Percentiles rank a stretch among this genome's conserved stretches.
These are phyloP conservation scores for Macrocentrus cingulum DNA, from an alignment of 1,140 invertebrate genomes.

Conservation along the genomic window DNA sequence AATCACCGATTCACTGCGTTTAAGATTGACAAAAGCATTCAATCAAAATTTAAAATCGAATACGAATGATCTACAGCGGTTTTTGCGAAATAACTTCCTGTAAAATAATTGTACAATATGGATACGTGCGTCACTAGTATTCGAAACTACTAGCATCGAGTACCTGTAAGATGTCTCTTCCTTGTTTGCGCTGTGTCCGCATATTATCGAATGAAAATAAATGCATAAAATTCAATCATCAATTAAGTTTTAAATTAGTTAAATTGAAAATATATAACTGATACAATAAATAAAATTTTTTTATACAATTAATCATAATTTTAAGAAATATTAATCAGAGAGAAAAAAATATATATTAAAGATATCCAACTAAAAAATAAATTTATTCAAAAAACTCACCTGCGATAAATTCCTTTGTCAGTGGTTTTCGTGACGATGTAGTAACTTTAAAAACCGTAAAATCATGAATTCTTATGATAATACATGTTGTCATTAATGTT, in stretches of 20 bases:
- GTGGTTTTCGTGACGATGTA: constrained; percentile 69
- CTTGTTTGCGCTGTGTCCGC: constrained; percentile 51
- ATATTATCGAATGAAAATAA: constrained; percentile 40
- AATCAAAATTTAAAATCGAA: too few relatives aligned
- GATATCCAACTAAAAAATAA: neutral
- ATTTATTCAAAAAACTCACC: constrained; percentile 63
- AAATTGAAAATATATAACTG: constrained; percentile 34
- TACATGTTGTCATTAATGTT: constrained; percentile 90
- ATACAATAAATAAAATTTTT: constrained; percentile 22
- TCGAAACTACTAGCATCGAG: constrained; percentile 28
- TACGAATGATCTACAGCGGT: too few relatives aligned
- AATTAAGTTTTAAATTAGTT: constrained; percentile 13
- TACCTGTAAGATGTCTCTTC: constrained; percentile 57
- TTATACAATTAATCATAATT: too few relatives aligned
- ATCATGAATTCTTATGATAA: constrained; percentile 86
- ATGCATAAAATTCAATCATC: constrained; percentile 16
- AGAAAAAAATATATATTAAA: too few relatives aligned
- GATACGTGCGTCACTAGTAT: constrained; percentile 31
- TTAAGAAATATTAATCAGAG: too few relatives aligned
- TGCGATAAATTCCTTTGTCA: constrained; percentile 77
- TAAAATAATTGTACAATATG: constrained; percentile 15
- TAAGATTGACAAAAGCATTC: too few relatives aligned
- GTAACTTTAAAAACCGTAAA: constrained; percentile 84
- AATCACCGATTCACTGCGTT: too few relatives aligned
- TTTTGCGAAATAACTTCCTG: too few relatives aligned